Conservation (phyloP, 1,140 invertebrate genomes). For the Pectinophora gossypiella region DNA sequence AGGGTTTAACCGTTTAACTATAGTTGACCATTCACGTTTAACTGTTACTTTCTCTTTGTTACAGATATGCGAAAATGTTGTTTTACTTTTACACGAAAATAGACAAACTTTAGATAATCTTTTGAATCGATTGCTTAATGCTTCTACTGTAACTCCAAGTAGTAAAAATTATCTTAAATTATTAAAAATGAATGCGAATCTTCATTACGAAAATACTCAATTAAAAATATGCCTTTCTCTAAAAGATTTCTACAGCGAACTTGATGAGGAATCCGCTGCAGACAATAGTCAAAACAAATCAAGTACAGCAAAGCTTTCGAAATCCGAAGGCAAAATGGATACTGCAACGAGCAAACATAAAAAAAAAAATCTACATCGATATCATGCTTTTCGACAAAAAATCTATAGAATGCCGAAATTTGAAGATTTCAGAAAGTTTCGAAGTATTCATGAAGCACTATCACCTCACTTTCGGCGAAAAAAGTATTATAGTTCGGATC, state of each 20-base stretch:
- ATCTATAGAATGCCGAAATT: background rate
- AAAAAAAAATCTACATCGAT: background rate
- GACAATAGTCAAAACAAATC: no score
- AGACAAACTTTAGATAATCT: constrained; percentile 19
- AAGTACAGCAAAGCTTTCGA: no score
- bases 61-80: constrained; percentile 25
- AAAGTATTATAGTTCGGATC: background rate
- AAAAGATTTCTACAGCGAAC: background rate
- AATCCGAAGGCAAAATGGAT: background rate
- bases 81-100: constrained; percentile 26
- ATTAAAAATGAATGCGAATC: constrained; percentile 22
- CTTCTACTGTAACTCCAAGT: constrained; percentile 11
- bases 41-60: no score
- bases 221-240: constrained; percentile 22
- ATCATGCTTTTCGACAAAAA: background rate
- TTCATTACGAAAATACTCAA: constrained; percentile 33
- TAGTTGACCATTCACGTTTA: no score
- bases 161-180: constrained; percentile 30
- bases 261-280: no score
- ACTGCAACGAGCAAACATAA: background rate
- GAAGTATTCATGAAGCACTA: background rate
- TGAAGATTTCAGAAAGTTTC: no score
- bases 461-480: background rate
- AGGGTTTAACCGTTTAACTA: no score
- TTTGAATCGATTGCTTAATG: constrained; percentile 19